phyloP scores from a whole-genome alignment of 2,113 vertebrate genomes.

The Salvelinus namaycush region DNA sequence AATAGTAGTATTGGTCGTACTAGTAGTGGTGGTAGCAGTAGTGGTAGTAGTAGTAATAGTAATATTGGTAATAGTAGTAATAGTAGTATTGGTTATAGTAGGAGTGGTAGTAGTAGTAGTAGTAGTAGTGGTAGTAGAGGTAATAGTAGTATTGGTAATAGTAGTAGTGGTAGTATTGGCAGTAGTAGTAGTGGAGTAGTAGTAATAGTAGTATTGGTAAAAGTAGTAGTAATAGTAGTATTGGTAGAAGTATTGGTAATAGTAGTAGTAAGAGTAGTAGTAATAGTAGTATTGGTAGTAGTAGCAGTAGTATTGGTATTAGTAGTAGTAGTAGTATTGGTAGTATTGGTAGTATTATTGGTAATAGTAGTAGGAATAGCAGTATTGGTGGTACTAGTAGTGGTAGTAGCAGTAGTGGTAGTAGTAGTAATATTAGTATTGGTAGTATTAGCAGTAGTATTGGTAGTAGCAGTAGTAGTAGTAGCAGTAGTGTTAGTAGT shows the following conservation, averaged over 20 bases:
- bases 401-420: rapidly evolving
- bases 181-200: too few relatives aligned
- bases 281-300: rapidly evolving
- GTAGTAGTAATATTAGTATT: rapidly evolving
- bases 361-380: rapidly evolving
- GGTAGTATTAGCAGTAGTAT: rapidly evolving
- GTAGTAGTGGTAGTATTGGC: too few relatives aligned
- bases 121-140: too few relatives aligned
- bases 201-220: rapidly evolving
- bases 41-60: too few relatives aligned
- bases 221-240: too few relatives aligned
- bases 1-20: too few relatives aligned
- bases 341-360: rapidly evolving
- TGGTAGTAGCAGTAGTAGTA: too few relatives aligned
- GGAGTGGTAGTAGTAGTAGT: too few relatives aligned
- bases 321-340: rapidly evolving
- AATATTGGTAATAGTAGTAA: too few relatives aligned
- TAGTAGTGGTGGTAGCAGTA: too few relatives aligned
- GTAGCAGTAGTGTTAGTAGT: too few relatives aligned
- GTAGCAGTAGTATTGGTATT: rapidly evolving
- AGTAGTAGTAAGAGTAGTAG: rapidly evolving
- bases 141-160: rapidly evolving
- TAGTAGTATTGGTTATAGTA: too few relatives aligned
- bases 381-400: rapidly evolving
- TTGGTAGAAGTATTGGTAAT: rapidly evolving